Base-by-base conservation (phyloP, 2,113 vertebrate species). In the Chrysemys picta region DNA sequence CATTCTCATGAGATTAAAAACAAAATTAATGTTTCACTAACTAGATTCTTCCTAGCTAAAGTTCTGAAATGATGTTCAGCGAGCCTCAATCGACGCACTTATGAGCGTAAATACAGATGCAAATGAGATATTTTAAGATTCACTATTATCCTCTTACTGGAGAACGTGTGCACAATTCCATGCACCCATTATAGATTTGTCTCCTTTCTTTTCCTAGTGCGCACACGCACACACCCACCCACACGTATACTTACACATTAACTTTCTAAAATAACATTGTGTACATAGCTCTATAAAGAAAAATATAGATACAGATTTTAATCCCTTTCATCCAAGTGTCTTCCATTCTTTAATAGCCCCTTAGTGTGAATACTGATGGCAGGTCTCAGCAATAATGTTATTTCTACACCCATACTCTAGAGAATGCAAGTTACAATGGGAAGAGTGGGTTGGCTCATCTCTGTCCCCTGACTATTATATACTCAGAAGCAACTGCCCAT, bases 261-360 rank as follows among this genome's bases (percentile, higher is more conserved):
- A 65, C 85, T 92, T 95, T 65, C 92, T 95, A 96, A 94, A 25
- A 21, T 53, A 90, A 94, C 82, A 92, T n/a, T 83, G 85, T 57
- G 92, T 87, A 86, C 82, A 89, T 45, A n/a, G 83, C 54, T 79
- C 88, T 96, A 96, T 62, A 93, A 96, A 97, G 80, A 94, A 50
- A 92, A 98, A 98, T n/a, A 94, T 94, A 96, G 84, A 95, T 79
- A 97, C 54, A 94, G 14, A 82, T 19, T 94, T 88, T 42, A 95
- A 78, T 92, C 93, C 96, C 95, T 94, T 54, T 25, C 91, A 84
- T 56, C 72, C 90, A 96, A 79, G 65, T n/a, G 27, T 38, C 3
- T 47, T 81, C 90, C 95, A 35, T 91, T 93, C 62, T 94, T 87
- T 94, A 38, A 88, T 47, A 52, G 6, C 69, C 87, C 93, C 52